Conservation (phyloP, 1,140 invertebrate genomes). For the Ridgeia piscesae region DNA sequence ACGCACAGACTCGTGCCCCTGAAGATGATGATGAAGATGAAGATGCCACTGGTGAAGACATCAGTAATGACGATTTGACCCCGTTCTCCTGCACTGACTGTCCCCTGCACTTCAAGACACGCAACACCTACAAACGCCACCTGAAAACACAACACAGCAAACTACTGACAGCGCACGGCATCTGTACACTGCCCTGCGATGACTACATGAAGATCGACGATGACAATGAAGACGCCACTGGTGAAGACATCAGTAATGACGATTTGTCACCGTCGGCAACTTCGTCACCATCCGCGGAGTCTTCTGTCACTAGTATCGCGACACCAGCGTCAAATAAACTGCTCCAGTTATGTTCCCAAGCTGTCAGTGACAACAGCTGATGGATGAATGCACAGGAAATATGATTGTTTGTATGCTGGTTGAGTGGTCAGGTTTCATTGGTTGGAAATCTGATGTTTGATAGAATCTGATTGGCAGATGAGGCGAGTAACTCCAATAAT, state of each 20-base stretch:
- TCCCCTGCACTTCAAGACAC: conserved; percentile 66
- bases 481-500: not conserved
- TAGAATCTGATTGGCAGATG: not conserved
- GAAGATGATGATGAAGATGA: too few relatives aligned
- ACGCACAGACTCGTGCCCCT: not conserved
- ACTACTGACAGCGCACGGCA: conserved; percentile 21
- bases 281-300: not conserved
- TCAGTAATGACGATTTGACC: too few relatives aligned
- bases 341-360: not conserved
- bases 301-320: not conserved
- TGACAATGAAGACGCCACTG: not conserved
- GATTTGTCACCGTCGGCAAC: not conserved
- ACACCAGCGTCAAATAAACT: not conserved
- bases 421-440: not conserved
- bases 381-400: not conserved
- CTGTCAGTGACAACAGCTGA: not conserved
- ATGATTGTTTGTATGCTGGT: not conserved
- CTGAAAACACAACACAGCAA: conserved; percentile 61
- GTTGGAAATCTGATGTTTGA: not conserved
- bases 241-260: not conserved
- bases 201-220: conserved; percentile 18
- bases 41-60: too few relatives aligned
- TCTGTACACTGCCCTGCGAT: not conserved
- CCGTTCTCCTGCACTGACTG: conserved; percentile 71
- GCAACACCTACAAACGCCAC: conserved; percentile 70